Base-by-base conservation (phyloP, 2,113 vertebrate species). In the Psilopsiagon aymara region DNA sequence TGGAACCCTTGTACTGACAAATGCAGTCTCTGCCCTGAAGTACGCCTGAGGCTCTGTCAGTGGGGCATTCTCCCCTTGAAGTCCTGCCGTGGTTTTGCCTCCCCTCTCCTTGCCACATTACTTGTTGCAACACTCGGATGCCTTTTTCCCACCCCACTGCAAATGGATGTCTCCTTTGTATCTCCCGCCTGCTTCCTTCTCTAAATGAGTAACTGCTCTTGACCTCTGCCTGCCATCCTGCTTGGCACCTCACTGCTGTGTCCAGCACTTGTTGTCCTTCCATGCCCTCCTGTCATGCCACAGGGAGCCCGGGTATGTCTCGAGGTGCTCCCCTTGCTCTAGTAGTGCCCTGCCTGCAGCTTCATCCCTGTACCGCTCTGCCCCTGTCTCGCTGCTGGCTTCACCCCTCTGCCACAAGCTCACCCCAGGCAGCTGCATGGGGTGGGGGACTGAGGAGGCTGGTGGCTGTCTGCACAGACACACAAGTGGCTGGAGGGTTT, bases 301-400 rank as follows among this genome's bases (percentile, higher is more conserved):
- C 2, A 2, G 69, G 55, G 39, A 70, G 51, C 47, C 33, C 4
- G 5, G 31, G 27, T 41, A 46, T 5, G 23, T 46, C 23, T 80
- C 11, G 0, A 0, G 0, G 7, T 11, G 31, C 44, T 79, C n/a
- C 41, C 31, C n/a, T 33, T 35, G 20, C 77, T 57, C 35, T 43
- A 9, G 33, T 33, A 39, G 21, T 35, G 44, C 39, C 83, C 49
- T 76, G 27, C 19, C 44, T 47, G 16, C 10, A 0, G 0, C 47
- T 55, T 66, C 7, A 10, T 53, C 69, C 63, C 43, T 5, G 2
- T 27, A 17, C 21, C 8, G 0, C 52, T 23, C n/a, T 7, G 14
- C 24, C 66, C 17, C 33, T 6, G 0, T 35, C 59, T 60, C 1
- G 0, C 29, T 62, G 13, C 41, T 0, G 1, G 15, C 33, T 28